Conservation (phyloP, 2,888 invertebrate species). For the Phyto melanocephala region DNA sequence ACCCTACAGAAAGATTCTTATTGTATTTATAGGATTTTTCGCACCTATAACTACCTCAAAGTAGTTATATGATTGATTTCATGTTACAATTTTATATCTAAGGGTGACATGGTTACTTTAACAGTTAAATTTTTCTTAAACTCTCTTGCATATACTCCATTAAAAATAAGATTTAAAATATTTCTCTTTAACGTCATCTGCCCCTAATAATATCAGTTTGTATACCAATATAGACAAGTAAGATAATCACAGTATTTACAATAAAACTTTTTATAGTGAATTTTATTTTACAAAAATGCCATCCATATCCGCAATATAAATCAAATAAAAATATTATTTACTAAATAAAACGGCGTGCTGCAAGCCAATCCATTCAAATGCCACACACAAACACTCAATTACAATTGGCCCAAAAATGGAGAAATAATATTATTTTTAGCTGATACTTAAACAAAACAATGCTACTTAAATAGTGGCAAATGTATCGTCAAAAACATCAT, state of each 20-base stretch:
- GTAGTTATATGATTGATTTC: too few relatives aligned
- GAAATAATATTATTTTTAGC: background rate
- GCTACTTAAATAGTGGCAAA: conserved; percentile 61
- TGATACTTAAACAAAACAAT: conserved; percentile 58
- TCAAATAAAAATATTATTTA: conserved; percentile 66
- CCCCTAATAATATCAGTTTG: background rate
- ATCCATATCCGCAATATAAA: conserved; percentile 76
- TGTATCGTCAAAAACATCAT: conserved; percentile 14
- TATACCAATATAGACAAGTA: background rate
- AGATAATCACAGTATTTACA: background rate
- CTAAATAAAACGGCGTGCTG: conserved; percentile 51
- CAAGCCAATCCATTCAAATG: conserved; percentile 23
- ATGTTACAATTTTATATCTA: too few relatives aligned
- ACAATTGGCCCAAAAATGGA: background rate
- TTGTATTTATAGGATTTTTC: too few relatives aligned
- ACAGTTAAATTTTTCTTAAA: too few relatives aligned
- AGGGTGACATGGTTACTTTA: too few relatives aligned
- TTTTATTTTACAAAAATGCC: conserved; percentile 64
- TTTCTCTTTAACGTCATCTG: background rate
- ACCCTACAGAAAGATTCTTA: too few relatives aligned
- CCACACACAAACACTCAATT: conserved; percentile 36
- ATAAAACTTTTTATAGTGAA: conserved; percentile 54
- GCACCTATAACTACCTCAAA: too few relatives aligned
- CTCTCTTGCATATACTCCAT: too few relatives aligned
- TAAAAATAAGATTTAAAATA: too few relatives aligned